These are phyloP conservation scores for Solenodon paradoxus DNA, from an alignment of 2,113 vertebrate species.

Conservation along the genomic window DNA sequence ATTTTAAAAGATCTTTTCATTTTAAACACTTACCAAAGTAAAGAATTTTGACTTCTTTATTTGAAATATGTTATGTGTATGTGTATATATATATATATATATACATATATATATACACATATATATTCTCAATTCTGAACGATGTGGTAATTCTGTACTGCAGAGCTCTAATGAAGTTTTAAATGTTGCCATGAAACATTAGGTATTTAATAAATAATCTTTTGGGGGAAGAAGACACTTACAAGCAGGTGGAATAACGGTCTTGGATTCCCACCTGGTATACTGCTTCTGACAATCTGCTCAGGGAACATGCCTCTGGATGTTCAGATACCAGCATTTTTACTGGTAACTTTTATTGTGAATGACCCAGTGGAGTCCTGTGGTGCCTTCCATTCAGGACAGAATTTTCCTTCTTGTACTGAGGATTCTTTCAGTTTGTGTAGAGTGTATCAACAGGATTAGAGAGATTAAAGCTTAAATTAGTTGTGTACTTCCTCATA, in stretches of 20 bases:
- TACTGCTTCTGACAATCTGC: background rate
- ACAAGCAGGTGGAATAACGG: background rate
- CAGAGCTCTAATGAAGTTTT: background rate
- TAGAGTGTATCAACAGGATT: background rate
- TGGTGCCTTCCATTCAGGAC: background rate
- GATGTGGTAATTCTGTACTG: background rate
- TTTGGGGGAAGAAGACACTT: background rate
- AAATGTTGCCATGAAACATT: background rate
- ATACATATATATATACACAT: too few species aligned
- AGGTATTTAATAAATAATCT: background rate
- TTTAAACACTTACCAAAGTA: background rate
- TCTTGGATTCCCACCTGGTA: background rate
- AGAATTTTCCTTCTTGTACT: background rate
- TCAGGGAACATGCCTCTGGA: background rate
- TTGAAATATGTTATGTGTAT: background rate
- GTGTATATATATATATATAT: too few species aligned
- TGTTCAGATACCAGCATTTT: background rate
- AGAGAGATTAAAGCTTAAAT: background rate
- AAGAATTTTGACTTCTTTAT: background rate
- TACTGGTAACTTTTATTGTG: background rate
- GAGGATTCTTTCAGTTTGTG: constrained; percentile 6
- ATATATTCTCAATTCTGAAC: background rate
- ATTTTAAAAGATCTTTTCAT: background rate
- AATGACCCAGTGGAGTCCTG: background rate
- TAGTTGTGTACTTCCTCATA: background rate